Evolutionary conservation across 2,797 vertebrate species (phyloP).

Genomic region (Microctenopoma stevenorrisi): DNA sequence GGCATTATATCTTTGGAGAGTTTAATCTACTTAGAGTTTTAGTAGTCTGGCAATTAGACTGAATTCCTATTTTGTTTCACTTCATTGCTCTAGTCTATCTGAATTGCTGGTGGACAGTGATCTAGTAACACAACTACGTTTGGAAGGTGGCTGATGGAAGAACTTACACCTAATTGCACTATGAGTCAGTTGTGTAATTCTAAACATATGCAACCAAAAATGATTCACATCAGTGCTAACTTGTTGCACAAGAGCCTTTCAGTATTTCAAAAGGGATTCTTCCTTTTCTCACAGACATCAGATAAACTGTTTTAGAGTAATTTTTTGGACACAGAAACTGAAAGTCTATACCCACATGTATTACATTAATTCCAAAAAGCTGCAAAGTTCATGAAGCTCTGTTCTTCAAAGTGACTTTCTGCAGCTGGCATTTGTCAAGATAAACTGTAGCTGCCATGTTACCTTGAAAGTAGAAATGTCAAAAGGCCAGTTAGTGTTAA

Average conservation of each 20-base stretch:
- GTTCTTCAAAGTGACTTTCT: slow-evolving; percentile 69
- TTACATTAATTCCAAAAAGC: slow-evolving; percentile 69
- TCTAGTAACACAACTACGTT: no score
- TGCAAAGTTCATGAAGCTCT: slow-evolving; percentile 72
- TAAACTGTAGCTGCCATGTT: slow-evolving; percentile 62
- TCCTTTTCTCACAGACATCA: slow-evolving; percentile 2
- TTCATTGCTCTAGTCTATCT: neutral
- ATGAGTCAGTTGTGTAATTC: neutral
- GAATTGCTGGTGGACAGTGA: neutral
- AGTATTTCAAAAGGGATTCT: neutral
- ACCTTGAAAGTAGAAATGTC: slow-evolving; percentile 67
- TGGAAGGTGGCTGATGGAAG: no score
- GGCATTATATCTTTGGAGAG: slow-evolving; percentile 6
- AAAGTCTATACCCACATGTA: slow-evolving; percentile 68
- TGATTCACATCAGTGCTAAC: neutral
- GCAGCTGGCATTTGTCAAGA: slow-evolving; percentile 83
- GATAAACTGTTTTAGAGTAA: neutral
- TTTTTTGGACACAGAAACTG: slow-evolving; percentile 22
- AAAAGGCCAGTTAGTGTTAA: slow-evolving; percentile 68
- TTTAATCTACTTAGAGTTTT: slow-evolving; percentile 12
- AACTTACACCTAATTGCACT: neutral
- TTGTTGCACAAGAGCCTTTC: neutral
- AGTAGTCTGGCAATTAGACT: neutral
- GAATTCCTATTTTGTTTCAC: neutral
- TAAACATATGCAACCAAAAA: slow-evolving; percentile 3